Evolutionary conservation across 2,797 vertebrate species (phyloP).

Genomic region (Ibycter americanus): DNA sequence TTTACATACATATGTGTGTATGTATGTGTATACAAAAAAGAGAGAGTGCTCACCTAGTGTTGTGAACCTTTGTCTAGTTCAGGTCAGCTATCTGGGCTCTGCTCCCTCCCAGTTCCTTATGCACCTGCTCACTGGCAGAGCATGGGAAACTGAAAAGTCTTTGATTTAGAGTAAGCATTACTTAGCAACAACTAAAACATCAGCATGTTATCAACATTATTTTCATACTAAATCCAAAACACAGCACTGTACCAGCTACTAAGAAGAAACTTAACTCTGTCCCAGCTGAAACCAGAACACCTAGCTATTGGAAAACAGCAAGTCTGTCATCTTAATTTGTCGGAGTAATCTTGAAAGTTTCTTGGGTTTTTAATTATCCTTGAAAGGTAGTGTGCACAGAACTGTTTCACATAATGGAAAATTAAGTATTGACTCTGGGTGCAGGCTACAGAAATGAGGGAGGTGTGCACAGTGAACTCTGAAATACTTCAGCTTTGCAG

Average conservation of each 20-base stretch:
- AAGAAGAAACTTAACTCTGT: too few relatives aligned
- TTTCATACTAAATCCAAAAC: too few relatives aligned
- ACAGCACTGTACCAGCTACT: too few relatives aligned
- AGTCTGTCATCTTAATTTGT: neutral
- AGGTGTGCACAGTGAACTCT: neutral
- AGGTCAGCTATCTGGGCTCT: too few relatives aligned
- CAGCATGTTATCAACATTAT: too few relatives aligned
- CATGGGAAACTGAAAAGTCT: too few relatives aligned
- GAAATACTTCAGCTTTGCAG: neutral
- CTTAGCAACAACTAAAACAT: too few relatives aligned
- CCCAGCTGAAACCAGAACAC: too few relatives aligned
- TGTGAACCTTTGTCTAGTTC: too few relatives aligned
- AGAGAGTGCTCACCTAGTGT: neutral
- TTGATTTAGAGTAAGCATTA: too few relatives aligned
- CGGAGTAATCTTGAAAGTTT: neutral
- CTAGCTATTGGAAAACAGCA: neutral
- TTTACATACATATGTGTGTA: neutral
- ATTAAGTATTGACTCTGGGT: neutral
- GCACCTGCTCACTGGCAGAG: too few relatives aligned
- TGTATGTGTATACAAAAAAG: accelerated
- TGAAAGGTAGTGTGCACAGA: neutral
- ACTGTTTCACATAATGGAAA: neutral
- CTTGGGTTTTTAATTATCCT: neutral
- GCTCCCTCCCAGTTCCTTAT: too few relatives aligned
- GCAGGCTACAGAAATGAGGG: neutral